phyloP scores from a whole-genome alignment of 2,113 vertebrate genomes.

The zebrafish (Danio rerio) region DNA sequence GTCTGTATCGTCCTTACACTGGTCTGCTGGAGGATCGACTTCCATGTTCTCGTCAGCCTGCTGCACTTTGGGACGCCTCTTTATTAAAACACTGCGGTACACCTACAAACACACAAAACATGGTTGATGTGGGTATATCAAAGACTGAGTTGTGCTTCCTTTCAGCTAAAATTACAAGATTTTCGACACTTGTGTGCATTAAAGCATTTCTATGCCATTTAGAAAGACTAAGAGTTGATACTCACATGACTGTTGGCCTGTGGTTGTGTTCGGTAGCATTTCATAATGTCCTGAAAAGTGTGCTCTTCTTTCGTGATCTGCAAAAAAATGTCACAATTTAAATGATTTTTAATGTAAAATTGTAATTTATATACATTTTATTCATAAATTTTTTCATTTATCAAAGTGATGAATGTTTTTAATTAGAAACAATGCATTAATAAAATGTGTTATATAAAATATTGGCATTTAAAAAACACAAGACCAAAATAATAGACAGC shows the following conservation, averaged over 20 bases:
- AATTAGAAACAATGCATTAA: neutral
- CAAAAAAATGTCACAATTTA: no score
- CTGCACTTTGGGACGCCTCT: slow-evolving; percentile 63
- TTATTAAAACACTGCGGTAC: slow-evolving; percentile 92
- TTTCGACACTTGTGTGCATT: neutral
- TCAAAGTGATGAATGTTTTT: neutral
- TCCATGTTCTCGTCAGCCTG: slow-evolving; percentile 74
- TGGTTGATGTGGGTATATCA: slow-evolving; percentile 32
- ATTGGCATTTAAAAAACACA: no score
- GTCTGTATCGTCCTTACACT: slow-evolving; percentile 63
- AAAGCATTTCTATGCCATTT: no score
- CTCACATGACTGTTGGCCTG: slow-evolving; percentile 96
- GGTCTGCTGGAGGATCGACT: slow-evolving; percentile 73
- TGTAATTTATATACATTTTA: no score
- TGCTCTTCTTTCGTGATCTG: slow-evolving; percentile 94
- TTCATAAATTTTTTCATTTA: neutral
- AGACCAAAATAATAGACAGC: no score
- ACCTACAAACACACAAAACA: slow-evolving; percentile 75
- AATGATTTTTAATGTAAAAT: neutral
- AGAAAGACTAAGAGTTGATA: slow-evolving; percentile 29
- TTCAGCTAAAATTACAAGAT: neutral
- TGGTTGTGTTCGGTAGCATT: slow-evolving; percentile 96
- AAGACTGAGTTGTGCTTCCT: neutral
- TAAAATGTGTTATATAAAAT: no score
- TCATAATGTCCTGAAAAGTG: slow-evolving; percentile 98